Percentiles rank a stretch among this genome's conserved stretches.
Evolutionary conservation across 92 coral and sea anemone species (phyloP).

Genomic region (Virgularia gustaviana): DNA sequence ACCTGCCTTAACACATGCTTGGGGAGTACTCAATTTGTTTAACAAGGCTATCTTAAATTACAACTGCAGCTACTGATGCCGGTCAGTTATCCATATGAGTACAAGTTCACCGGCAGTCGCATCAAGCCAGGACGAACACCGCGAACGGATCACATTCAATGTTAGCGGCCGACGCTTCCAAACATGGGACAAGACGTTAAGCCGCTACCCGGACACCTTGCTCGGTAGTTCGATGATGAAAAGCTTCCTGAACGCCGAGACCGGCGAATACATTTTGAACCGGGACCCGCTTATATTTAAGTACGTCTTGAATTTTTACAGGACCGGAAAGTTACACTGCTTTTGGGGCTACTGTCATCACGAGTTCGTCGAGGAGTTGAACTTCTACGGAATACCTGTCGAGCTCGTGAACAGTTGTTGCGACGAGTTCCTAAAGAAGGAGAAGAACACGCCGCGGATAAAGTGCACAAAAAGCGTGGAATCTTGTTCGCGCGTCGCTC

Average conservation of each 20-base stretch:
- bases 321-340: slow-evolving; percentile 80
- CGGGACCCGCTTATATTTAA: slow-evolving; percentile 93
- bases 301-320: slow-evolving; percentile 84
- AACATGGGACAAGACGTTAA: slow-evolving; percentile 90
- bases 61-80: slow-evolving; percentile 26
- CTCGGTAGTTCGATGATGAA: slow-evolving; percentile 82
- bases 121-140: not conserved
- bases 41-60: not conserved
- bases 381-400: slow-evolving; percentile 72
- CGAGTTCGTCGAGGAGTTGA: slow-evolving; percentile 75
- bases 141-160: slow-evolving; percentile 51
- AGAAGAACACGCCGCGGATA: slow-evolving; percentile 60
- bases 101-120: slow-evolving; percentile 5
- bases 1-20: slow-evolving; percentile 23
- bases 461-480: slow-evolving; percentile 43
- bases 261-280: slow-evolving; percentile 79
- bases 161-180: slow-evolving; percentile 83
- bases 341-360: slow-evolving; percentile 77
- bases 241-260: slow-evolving; percentile 71
- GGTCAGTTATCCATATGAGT: slow-evolving; percentile 30
- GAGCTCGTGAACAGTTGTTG: slow-evolving; percentile 79
- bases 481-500: slow-evolving; percentile 15
- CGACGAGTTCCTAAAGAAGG: slow-evolving; percentile 74
- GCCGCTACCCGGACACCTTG: slow-evolving; percentile 84
- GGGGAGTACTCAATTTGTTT: slow-evolving; percentile 3